These are phyloP conservation scores for Prionace glauca DNA, from an alignment of 2,797 vertebrate genomes.

Conservation along the genomic window DNA sequence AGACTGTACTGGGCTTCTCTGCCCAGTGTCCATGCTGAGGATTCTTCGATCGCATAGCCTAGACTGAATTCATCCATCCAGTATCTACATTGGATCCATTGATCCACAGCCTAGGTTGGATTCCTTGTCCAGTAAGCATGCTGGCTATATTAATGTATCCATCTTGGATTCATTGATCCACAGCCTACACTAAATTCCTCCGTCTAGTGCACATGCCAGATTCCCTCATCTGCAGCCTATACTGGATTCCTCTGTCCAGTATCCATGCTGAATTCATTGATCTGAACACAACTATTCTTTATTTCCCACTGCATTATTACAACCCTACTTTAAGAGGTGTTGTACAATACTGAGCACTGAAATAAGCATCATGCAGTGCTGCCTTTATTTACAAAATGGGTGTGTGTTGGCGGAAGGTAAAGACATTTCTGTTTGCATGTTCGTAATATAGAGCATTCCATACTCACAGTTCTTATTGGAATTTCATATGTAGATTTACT, in stretches of 20 bases:
- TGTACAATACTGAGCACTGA: background rate
- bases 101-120: too few relatives aligned
- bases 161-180: too few relatives aligned
- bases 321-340: background rate
- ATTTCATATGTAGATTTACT: background rate
- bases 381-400: background rate
- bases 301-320: background rate
- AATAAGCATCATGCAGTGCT: background rate
- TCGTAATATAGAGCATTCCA: background rate
- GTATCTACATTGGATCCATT: background rate
- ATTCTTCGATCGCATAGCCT: too few relatives aligned
- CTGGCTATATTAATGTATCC: too few relatives aligned
- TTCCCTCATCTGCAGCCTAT: too few relatives aligned
- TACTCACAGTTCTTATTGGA: background rate
- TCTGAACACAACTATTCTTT: background rate
- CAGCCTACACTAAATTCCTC: too few relatives aligned
- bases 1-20: background rate
- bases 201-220: background rate
- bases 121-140: too few relatives aligned
- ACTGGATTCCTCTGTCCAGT: background rate
- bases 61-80: too few relatives aligned
- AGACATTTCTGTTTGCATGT: background rate
- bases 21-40: too few relatives aligned
- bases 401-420: too few relatives aligned
- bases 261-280: background rate